Percentiles rank a stretch among this genome's conserved stretches.
Evolutionary conservation across 2,797 vertebrate species (phyloP).

Genomic region (Iguana delicatissima): DNA sequence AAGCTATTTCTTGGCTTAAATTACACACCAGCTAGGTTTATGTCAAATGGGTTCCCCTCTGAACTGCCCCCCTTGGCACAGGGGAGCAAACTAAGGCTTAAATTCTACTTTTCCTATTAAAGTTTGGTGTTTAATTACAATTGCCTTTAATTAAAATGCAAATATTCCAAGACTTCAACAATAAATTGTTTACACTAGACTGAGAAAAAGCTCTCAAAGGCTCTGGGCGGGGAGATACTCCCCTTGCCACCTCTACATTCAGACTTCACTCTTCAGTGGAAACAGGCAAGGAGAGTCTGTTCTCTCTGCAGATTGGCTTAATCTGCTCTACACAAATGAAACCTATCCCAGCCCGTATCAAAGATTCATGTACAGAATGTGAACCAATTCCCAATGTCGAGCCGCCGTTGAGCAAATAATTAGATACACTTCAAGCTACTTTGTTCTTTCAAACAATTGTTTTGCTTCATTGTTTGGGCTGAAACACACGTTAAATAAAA

Average conservation of each 20-base stretch:
- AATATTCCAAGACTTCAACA: constrained; percentile 81
- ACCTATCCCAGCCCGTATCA: constrained; percentile 67
- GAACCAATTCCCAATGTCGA: constrained; percentile 68
- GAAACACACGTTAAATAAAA: constrained; percentile 39
- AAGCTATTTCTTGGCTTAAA: constrained; percentile 59
- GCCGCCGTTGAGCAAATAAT: constrained; percentile 68
- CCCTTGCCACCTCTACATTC: constrained; percentile 74
- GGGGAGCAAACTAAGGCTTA: constrained; percentile 69
- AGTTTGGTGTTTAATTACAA: constrained; percentile 82
- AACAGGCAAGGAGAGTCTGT: constrained; percentile 67
- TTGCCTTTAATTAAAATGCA: constrained; percentile 82
- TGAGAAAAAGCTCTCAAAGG: constrained; percentile 77
- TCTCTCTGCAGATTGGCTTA: constrained; percentile 66
- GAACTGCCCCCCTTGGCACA: constrained; percentile 67
- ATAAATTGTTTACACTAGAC: constrained; percentile 82
- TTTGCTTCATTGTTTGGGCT: constrained; percentile 58
- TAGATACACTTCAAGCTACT: constrained; percentile 62
- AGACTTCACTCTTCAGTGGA: constrained; percentile 76
- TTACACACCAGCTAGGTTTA: constrained; percentile 61
- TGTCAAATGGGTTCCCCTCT: constrained; percentile 56
- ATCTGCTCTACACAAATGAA: constrained; percentile 73
- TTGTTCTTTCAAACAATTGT: constrained; percentile 68
- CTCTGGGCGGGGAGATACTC: constrained; percentile 62
- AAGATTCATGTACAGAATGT: constrained; percentile 51
- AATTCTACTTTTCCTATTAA: constrained; percentile 76